Percentiles rank a stretch among this genome's conserved stretches.
Evolutionary conservation across 2,113 vertebrate genomes (phyloP).

Genomic region (Microtus richardsoni): DNA sequence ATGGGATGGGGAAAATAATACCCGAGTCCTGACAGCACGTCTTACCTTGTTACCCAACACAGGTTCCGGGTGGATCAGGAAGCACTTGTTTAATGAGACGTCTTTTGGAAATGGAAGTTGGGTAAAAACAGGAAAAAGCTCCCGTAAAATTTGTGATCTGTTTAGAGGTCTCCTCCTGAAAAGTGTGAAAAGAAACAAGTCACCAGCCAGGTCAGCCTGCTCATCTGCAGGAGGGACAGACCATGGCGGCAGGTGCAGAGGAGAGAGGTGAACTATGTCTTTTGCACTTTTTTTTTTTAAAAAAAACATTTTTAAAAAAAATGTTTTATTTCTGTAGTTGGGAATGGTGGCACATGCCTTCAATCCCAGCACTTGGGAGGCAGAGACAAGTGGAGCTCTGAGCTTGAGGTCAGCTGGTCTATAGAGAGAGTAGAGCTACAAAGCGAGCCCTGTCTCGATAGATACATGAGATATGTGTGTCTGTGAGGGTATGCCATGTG

Average conservation of each 20-base stretch:
- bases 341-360: neutral
- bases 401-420: neutral
- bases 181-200: conserved; percentile 51
- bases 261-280: neutral
- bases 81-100: conserved; percentile 86
- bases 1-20: neutral
- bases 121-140: conserved; percentile 85
- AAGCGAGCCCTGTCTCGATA: neutral
- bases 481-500: neutral
- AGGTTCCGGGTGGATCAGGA: conserved; percentile 82
- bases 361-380: too few relatives aligned
- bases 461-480: neutral
- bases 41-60: conserved; percentile 86
- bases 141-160: conserved; percentile 83
- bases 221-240: neutral
- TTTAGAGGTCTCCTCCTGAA: conserved; percentile 86
- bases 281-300: neutral
- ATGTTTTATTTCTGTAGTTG: neutral
- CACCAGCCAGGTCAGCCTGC: neutral
- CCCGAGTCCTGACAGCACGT: neutral
- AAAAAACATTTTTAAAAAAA: too few relatives aligned
- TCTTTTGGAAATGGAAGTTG: conserved; percentile 84
- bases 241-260: neutral
- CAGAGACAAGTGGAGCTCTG: neutral
- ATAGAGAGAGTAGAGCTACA: neutral